These are phyloP conservation scores for Sminthurides bifidus DNA, from an alignment of 1,140 invertebrate genomes.

Conservation along the genomic window DNA sequence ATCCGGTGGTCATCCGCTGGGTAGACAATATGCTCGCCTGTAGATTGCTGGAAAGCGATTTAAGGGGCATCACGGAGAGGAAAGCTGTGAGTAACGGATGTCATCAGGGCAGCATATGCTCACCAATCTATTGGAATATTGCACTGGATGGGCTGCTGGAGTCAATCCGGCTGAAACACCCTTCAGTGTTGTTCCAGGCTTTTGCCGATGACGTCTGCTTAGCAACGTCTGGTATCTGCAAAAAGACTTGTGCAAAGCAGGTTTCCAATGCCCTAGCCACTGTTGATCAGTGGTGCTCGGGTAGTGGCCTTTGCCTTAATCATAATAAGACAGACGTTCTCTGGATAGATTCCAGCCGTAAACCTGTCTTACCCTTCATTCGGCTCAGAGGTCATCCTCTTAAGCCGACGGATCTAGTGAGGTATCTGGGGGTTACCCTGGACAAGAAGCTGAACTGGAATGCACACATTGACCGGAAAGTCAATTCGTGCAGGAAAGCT, in stretches of 20 bases:
- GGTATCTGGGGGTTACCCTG: too few relatives aligned
- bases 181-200: background rate
- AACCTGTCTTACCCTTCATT: too few relatives aligned
- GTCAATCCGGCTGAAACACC: background rate
- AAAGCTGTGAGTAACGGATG: background rate
- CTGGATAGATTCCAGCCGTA: too few relatives aligned
- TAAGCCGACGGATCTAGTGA: too few relatives aligned
- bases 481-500: too few relatives aligned
- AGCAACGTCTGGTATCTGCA: background rate
- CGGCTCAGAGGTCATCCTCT: too few relatives aligned
- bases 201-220: slow-evolving; percentile 14
- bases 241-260: background rate
- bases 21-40: background rate
- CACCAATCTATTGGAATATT: slow-evolving; percentile 13
- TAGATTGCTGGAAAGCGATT: background rate
- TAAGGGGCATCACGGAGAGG: background rate
- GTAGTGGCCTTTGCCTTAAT: background rate
- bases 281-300: background rate
- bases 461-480: too few relatives aligned
- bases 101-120: slow-evolving; percentile 18
- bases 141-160: slow-evolving; percentile 5
- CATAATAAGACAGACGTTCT: background rate
- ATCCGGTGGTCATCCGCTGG: background rate
- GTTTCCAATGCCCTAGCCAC: background rate
- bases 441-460: too few relatives aligned